phyloP scores from a whole-genome alignment of 2,888 invertebrate species.

The Chrysodeixis includens region DNA sequence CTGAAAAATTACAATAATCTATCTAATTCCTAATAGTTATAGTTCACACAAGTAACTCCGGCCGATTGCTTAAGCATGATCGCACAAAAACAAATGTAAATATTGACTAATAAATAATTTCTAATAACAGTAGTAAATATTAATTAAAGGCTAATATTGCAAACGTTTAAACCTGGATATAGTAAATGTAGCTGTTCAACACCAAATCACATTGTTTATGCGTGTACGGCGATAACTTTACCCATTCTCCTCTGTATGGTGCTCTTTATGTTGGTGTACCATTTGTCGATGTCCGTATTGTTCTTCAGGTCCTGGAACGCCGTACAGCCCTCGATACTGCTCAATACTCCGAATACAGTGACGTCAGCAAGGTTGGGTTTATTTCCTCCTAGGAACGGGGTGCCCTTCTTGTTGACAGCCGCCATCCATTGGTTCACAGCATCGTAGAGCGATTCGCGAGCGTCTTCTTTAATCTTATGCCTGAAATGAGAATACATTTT shows the following conservation, averaged over 20 bases:
- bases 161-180: conserved; percentile 11
- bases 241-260: conserved; percentile 90
- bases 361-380: conserved; percentile 97
- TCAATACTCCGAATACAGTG: conserved; percentile 96
- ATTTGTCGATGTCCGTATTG: conserved; percentile 92
- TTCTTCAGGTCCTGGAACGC: conserved; percentile 95
- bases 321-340: conserved; percentile 97
- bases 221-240: conserved; percentile 68
- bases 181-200: conserved; percentile 28
- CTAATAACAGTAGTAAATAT: conserved; percentile 10
- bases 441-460: conserved; percentile 96
- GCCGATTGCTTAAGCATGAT: not conserved
- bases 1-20: conserved; percentile 1
- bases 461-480: conserved; percentile 95
- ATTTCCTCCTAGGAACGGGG: conserved; percentile 95
- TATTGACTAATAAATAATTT: conserved; percentile 25
- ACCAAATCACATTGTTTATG: conserved; percentile 48
- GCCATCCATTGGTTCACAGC: conserved; percentile 94
- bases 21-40: conserved; percentile 3
- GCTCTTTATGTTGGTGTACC: conserved; percentile 94
- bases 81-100: not conserved
- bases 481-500: conserved; percentile 87
- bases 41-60: not conserved
- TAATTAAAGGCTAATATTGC: conserved; percentile 19
- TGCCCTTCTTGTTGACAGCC: conserved; percentile 91